Base-by-base conservation (phyloP, 2,113 vertebrate species). In the Electrona antarctica region DNA sequence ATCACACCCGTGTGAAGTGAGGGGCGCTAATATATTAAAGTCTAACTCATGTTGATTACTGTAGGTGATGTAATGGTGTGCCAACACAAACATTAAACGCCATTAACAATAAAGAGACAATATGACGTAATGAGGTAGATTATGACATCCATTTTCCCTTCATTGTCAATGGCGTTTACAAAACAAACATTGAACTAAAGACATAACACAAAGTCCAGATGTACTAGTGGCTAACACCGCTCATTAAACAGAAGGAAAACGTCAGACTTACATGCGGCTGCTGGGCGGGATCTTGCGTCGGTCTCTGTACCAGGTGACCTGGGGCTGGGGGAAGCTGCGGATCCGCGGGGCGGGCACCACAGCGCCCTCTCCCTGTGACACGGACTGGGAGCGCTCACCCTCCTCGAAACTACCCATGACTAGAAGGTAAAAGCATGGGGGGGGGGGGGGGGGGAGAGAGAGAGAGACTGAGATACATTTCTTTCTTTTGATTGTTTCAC, bases 361-460 rank as follows among this genome's bases (percentile, higher is more conserved):
- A 0, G 97, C 97, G 0, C 97, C 98, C 62, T 97, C 95, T 5
- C 98, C 97, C 7, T 99, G 98, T n/a, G 96, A 96, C 69, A 99
- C 91, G 0, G 91, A 93, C 88, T 96, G 95, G 74, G 73, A 73
- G 1, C 91, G 85, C 85, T 98, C 97, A 0, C 93, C 85, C 64
- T 96, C 97, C 85, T 98, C 97, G 0, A 99, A 99, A 89, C 93
- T 96, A 12, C 96, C 97, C 97, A 99, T 98, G 82, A 97, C 97
- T 99, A 45, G 14, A 54, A 47, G 47, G 28, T 4, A 68, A 13
- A 55, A 78, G 64, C 62, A 12, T 69, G 12, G 11, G 9, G 11
- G 14, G 1, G 3, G 9, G 1, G 3, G 9, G 67, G 41, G 51
- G 2, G 28, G 21, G 56, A 21, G 56, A 63, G 11, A 21, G 9